A percentile compares a stretch with the other conserved stretches of the same genome.
Conservation (phyloP, 2,113 vertebrate genomes). For the Panurus biarmicus region DNA sequence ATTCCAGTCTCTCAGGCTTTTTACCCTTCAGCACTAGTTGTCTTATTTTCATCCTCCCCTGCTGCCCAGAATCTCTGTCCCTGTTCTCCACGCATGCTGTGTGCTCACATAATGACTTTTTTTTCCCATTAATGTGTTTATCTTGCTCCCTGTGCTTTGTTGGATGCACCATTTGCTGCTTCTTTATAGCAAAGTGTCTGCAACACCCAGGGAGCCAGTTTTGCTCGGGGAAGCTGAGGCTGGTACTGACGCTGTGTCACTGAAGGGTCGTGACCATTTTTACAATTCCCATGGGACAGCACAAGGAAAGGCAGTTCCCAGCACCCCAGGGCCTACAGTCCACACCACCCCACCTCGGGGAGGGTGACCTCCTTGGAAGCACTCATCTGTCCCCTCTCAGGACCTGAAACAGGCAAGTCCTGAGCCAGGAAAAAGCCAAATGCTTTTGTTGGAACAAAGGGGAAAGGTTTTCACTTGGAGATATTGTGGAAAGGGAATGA, state of each 20-base stretch:
- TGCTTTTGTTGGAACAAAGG: neutral
- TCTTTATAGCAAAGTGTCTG: neutral
- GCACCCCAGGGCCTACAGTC: neutral
- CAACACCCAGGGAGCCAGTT: neutral
- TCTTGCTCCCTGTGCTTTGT: neutral
- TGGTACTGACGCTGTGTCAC: neutral
- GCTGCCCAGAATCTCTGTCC: neutral
- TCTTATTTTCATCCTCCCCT: neutral
- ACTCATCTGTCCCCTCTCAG: neutral
- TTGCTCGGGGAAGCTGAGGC: neutral
- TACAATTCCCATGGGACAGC: neutral
- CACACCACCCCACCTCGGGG: fast-evolving
- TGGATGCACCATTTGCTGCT: neutral
- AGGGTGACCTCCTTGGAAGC: neutral
- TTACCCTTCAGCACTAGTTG: neutral
- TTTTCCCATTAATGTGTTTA: neutral
- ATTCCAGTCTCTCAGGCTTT: neutral
- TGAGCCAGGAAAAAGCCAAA: neutral
- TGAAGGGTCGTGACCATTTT: neutral
- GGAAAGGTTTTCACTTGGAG: neutral
- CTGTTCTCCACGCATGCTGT: neutral
- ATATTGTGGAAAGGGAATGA: neutral
- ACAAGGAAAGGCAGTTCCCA: neutral
- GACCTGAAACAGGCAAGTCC: neutral
- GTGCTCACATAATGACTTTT: neutral